Conservation (phyloP, 2,888 invertebrate species). For the Chrysina gloriosa region DNA sequence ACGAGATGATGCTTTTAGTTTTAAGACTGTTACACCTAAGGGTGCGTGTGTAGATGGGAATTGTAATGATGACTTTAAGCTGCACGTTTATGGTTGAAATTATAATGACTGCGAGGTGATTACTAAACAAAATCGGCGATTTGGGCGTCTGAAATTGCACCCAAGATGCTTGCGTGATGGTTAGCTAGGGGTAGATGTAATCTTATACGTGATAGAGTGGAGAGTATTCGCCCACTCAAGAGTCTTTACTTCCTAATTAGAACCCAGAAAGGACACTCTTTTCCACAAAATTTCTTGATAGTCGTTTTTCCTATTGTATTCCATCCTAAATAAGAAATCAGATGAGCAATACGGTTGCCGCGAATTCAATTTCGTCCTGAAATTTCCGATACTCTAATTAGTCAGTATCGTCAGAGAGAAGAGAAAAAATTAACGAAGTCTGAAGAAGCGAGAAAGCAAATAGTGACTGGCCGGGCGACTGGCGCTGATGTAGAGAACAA, state of each 20-base stretch:
- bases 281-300: too few relatives aligned
- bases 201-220: too few relatives aligned
- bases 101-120: conserved; percentile 7
- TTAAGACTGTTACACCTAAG: background rate
- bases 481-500: conserved; percentile 1
- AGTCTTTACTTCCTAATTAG: too few relatives aligned
- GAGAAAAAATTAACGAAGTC: background rate
- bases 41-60: background rate
- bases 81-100: background rate
- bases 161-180: conserved; percentile 1
- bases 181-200: background rate
- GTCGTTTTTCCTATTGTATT: too few relatives aligned
- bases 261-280: too few relatives aligned
- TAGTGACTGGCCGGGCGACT: background rate
- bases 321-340: too few relatives aligned
- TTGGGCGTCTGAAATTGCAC: conserved; percentile 2
- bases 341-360: too few relatives aligned
- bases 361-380: background rate
- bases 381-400: too few relatives aligned
- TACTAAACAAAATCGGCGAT: conserved; percentile 12
- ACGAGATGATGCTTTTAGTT: background rate
- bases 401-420: background rate
- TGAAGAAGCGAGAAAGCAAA: background rate
- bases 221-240: too few relatives aligned
- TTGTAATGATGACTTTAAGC: conserved; percentile 5